Conservation (phyloP, 2,888 invertebrate genomes). For the Machimus atricapillus region DNA sequence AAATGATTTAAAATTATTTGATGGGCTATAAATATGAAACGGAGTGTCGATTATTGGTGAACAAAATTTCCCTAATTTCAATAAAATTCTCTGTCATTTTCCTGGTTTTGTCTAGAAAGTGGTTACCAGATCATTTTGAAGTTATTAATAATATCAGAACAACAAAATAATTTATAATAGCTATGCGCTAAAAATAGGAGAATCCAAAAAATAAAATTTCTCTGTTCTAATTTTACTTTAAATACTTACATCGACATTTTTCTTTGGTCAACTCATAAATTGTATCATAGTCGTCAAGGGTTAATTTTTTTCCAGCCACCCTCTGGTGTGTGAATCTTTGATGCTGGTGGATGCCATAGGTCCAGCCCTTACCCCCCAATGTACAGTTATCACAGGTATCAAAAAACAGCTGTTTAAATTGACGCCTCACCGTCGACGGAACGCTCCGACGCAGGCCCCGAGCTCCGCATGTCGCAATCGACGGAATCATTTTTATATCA, state of each 20-base stretch:
- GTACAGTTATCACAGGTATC: neutral
- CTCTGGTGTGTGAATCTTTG: neutral
- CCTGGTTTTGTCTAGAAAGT: no score
- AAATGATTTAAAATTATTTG: no score
- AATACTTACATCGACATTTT: conserved; percentile 75
- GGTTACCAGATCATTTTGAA: no score
- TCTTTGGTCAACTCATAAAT: conserved; percentile 72
- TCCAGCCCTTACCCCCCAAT: neutral
- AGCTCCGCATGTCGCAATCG: neutral
- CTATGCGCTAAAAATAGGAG: neutral
- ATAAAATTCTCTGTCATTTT: no score
- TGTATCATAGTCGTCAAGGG: conserved; percentile 60
- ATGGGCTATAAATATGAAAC: no score
- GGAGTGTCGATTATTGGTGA: no score
- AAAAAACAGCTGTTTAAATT: neutral
- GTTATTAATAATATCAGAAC: no score
- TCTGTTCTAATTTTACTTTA: neutral
- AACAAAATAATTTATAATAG: neutral
- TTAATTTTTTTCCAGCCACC: neutral
- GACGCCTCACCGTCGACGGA: neutral
- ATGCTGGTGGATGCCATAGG: neutral
- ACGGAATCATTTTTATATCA: neutral
- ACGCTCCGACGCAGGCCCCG: neutral
- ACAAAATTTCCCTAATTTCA: no score
- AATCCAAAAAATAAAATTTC: neutral